A percentile compares a stretch with the other conserved stretches of the same genome.
Evolutionary conservation across 2,113 vertebrate genomes (phyloP).

Genomic region (Corythornis madagascariensis): DNA sequence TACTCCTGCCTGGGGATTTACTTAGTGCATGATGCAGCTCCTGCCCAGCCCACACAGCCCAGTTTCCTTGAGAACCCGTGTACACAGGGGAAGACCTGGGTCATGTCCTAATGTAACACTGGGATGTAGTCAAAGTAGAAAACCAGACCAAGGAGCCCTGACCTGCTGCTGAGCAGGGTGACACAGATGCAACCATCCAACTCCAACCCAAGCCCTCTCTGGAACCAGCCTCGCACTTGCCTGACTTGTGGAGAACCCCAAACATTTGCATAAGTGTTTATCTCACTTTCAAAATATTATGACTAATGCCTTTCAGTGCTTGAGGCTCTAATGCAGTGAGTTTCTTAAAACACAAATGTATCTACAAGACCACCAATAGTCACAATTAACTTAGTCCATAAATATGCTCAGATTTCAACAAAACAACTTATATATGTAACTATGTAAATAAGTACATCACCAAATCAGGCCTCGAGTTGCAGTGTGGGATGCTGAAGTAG

Average conservation of each 20-base stretch:
- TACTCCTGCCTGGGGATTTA: neutral
- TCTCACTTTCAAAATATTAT: constrained; percentile 59
- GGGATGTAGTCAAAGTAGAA: neutral
- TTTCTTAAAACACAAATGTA: neutral
- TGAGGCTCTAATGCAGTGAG: neutral
- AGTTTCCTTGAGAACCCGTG: neutral
- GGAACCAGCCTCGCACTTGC: neutral
- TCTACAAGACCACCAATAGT: constrained; percentile 33
- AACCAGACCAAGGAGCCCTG: neutral
- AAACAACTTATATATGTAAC: neutral
- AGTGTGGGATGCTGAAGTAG: neutral
- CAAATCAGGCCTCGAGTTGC: constrained; percentile 5
- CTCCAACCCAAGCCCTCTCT: neutral
- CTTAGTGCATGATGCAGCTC: neutral
- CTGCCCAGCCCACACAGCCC: neutral
- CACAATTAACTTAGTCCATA: neutral
- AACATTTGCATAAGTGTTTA: constrained; percentile 34
- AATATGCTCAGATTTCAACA: constrained; percentile 18
- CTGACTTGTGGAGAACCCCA: neutral
- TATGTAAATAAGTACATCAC: neutral
- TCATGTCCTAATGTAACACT: rapidly evolving
- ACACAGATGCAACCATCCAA: neutral
- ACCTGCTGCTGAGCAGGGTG: neutral
- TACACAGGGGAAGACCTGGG: neutral
- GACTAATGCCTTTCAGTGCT: constrained; percentile 33